A percentile compares a stretch with the other conserved stretches of the same genome.
Evolutionary conservation across 2,797 vertebrate genomes (phyloP).

Genomic region (Glyptemys insculpta): DNA sequence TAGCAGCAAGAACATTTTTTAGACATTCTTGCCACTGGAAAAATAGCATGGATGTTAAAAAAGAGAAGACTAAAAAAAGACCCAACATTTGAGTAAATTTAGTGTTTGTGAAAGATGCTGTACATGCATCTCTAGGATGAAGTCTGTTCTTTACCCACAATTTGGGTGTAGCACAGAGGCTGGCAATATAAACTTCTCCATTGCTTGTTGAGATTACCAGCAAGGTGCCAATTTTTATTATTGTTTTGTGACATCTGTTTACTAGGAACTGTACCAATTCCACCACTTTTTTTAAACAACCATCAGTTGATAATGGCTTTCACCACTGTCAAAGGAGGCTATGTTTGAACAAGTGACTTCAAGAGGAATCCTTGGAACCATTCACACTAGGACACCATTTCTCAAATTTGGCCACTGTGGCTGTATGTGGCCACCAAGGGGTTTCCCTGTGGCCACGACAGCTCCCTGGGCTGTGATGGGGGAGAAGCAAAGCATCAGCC

Average conservation of each 20-base stretch:
- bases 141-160: not conserved
- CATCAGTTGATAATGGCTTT: not conserved
- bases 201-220: not conserved
- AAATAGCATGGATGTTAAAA: not conserved
- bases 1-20: not conserved
- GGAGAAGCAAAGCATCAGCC: no score
- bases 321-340: not conserved
- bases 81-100: not conserved
- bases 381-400: not conserved
- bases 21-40: not conserved
- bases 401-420: no score
- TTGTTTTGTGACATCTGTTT: not conserved
- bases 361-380: not conserved
- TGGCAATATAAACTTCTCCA: not conserved
- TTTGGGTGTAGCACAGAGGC: not conserved
- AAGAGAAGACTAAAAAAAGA: not conserved
- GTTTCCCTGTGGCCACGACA: no score
- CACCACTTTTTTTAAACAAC: not conserved
- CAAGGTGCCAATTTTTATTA: not conserved
- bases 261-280: not conserved
- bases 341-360: not conserved
- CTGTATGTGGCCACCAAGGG: no score
- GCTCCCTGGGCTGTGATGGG: no score
- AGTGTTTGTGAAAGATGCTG: not conserved
- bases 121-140: not conserved